These are phyloP conservation scores for Prosapia bicincta DNA, from an alignment of 2,888 invertebrate species.

Conservation along the genomic window DNA sequence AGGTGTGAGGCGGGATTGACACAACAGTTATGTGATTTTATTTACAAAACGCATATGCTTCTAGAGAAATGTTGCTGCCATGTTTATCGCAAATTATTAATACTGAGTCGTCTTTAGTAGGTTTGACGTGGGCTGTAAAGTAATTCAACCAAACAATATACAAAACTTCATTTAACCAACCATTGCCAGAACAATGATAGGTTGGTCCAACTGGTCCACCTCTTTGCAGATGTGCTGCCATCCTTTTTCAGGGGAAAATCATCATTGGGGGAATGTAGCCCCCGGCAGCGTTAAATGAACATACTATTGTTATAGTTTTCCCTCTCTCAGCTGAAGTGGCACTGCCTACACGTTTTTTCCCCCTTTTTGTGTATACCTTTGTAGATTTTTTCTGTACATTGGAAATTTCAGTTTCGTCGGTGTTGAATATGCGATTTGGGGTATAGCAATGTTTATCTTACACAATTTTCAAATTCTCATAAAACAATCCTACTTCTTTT, in stretches of 20 bases:
- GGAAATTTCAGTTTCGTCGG: conserved; percentile 35
- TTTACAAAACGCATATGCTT: conserved; percentile 34
- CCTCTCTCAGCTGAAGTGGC: conserved; percentile 14
- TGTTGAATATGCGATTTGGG: conserved; percentile 29
- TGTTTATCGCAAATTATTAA: conserved; percentile 13
- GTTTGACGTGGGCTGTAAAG: neutral
- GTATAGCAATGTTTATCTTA: neutral
- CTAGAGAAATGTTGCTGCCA: conserved; percentile 39
- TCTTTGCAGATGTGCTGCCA: conserved; percentile 41
- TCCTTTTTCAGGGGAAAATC: conserved; percentile 47
- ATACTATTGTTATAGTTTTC: conserved; percentile 44
- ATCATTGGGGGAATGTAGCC: conserved; percentile 48
- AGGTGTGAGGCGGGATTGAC: conserved; percentile 41
- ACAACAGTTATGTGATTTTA: conserved; percentile 39
- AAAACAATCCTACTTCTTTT: conserved; percentile 13
- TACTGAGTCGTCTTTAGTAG: neutral
- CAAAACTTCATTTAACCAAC: conserved; percentile 13
- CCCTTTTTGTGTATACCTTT: neutral
- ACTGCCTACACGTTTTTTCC: neutral
- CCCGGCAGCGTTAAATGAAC: conserved; percentile 44
- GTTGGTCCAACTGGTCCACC: conserved; percentile 22
- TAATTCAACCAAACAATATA: conserved; percentile 6
- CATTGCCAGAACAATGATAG: conserved; percentile 18
- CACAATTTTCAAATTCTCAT: conserved; percentile 14
- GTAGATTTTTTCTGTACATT: conserved; percentile 9